These are phyloP conservation scores for Pardalotus punctatus DNA, from an alignment of 2,113 vertebrate species.

Conservation along the genomic window DNA sequence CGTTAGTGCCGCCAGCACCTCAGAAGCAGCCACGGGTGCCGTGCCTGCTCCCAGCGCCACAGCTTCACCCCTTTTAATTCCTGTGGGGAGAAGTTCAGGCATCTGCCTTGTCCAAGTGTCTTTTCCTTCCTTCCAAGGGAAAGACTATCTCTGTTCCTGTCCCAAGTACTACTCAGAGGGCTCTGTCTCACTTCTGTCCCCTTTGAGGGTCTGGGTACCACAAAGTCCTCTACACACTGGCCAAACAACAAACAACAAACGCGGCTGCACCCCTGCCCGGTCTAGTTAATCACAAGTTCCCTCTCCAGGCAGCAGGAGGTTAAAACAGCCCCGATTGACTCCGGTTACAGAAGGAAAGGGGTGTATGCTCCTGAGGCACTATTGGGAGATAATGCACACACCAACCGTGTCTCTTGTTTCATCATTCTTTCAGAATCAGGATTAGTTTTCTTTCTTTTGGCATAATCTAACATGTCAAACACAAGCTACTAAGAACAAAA, in stretches of 20 bases:
- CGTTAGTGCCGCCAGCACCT: not conserved
- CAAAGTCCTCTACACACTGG: fast-evolving
- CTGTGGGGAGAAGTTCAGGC: not conserved
- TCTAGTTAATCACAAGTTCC: constrained; percentile 46
- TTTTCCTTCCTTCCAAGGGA: not conserved
- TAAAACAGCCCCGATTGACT: constrained; percentile 41
- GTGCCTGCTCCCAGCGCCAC: not conserved
- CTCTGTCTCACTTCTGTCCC: not conserved
- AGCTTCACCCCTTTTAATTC: not conserved
- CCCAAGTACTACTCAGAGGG: not conserved
- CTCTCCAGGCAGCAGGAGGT: constrained; percentile 57
- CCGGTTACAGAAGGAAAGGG: not conserved
- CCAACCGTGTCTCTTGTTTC: not conserved
- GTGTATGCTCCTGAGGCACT: not conserved
- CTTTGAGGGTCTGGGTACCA: not conserved
- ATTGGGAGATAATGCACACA: not conserved
- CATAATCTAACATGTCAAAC: constrained; percentile 7
- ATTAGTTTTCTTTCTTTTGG: constrained; percentile 16
- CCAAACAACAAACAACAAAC: not conserved
- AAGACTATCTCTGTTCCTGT: not conserved
- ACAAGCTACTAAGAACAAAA: not conserved
- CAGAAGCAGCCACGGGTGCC: not conserved
- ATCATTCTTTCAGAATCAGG: not conserved
- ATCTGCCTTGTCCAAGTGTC: not conserved
- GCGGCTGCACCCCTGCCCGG: not conserved